phyloP scores from a whole-genome alignment of 2,888 invertebrate genomes.

The Chymomyza fuscimana region DNA sequence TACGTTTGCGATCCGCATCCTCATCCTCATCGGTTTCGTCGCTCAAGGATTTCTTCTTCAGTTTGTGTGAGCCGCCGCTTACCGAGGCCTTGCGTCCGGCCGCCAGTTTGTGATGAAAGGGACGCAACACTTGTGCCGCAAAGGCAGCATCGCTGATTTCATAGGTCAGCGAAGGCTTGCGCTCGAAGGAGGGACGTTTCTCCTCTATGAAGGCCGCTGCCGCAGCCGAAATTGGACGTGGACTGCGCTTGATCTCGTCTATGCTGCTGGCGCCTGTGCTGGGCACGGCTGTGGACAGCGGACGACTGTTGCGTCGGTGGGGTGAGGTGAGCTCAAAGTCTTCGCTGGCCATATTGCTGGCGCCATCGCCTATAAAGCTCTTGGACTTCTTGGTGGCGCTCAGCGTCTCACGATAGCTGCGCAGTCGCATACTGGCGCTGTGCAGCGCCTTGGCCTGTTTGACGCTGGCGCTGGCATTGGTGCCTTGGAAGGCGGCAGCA shows the following conservation, averaged over 20 bases:
- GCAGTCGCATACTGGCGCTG: constrained; percentile 78
- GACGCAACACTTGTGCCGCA: constrained; percentile 78
- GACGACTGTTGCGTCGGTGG: constrained; percentile 79
- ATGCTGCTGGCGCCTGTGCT: constrained; percentile 66
- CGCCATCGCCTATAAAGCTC: constrained; percentile 78
- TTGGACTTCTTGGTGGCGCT: constrained; percentile 80
- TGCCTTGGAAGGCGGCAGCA: constrained; percentile 78
- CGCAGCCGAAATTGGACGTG: constrained; percentile 76
- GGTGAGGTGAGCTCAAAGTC: constrained; percentile 79
- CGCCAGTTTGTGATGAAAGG: constrained; percentile 77
- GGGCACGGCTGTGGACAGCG: constrained; percentile 72
- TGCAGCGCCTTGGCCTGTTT: constrained; percentile 79
- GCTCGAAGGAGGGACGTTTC: constrained; percentile 78
- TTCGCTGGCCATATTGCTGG: constrained; percentile 38
- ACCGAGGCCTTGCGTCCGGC: constrained; percentile 75
- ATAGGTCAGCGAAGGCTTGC: constrained; percentile 77
- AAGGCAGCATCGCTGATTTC: constrained; percentile 79
- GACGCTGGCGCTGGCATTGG: constrained; percentile 77
- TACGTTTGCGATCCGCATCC: constrained; percentile 85
- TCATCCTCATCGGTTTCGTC: constrained; percentile 81
- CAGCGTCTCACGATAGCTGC: constrained; percentile 78
- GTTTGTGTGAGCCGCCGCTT: constrained; percentile 71
- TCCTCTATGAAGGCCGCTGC: constrained; percentile 78
- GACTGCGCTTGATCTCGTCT: constrained; percentile 79
- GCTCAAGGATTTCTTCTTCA: constrained; percentile 79